phyloP scores from a whole-genome alignment of 2,113 vertebrate genomes.

The Bostrychus sinensis region DNA sequence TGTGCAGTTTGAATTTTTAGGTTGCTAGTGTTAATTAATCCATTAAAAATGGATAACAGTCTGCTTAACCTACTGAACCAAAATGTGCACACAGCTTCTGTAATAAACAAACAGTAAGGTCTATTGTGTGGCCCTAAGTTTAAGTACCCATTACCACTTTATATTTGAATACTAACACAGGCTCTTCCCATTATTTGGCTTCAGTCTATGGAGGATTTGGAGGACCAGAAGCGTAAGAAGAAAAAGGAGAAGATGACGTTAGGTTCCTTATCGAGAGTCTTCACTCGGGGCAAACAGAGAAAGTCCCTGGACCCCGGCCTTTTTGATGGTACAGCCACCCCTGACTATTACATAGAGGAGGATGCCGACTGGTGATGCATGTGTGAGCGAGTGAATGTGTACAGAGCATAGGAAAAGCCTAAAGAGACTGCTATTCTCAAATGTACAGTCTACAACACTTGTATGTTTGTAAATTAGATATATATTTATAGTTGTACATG shows the following conservation, averaged over 20 bases:
- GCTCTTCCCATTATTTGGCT: background rate
- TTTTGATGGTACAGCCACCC: slow-evolving; percentile 94
- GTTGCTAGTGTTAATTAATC: no score
- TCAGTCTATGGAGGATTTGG: slow-evolving; percentile 97
- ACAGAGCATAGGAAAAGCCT: slow-evolving; percentile 50
- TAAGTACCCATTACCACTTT: background rate
- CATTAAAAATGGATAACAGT: no score
- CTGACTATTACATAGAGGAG: slow-evolving; percentile 99
- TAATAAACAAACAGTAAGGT: no score
- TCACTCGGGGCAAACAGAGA: slow-evolving; percentile 94
- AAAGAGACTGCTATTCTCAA: slow-evolving; percentile 74
- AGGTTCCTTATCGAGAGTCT: slow-evolving; percentile 95
- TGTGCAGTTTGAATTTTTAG: no score
- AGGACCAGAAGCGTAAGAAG: slow-evolving; percentile 91
- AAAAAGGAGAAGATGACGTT: slow-evolving; percentile 96
- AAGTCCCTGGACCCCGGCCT: slow-evolving; percentile 95
- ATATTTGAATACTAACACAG: background rate
- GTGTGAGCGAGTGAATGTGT: slow-evolving; percentile 75
- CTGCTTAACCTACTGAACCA: no score
- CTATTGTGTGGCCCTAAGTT: background rate
- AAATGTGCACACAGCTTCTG: no score
- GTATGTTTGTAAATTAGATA: slow-evolving; percentile 82
- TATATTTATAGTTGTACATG: slow-evolving; percentile 84
- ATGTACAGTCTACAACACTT: slow-evolving; percentile 83
- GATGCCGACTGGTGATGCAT: slow-evolving; percentile 92